Conservation (phyloP, 2,797 vertebrate genomes). For the Myotis pilosus region DNA sequence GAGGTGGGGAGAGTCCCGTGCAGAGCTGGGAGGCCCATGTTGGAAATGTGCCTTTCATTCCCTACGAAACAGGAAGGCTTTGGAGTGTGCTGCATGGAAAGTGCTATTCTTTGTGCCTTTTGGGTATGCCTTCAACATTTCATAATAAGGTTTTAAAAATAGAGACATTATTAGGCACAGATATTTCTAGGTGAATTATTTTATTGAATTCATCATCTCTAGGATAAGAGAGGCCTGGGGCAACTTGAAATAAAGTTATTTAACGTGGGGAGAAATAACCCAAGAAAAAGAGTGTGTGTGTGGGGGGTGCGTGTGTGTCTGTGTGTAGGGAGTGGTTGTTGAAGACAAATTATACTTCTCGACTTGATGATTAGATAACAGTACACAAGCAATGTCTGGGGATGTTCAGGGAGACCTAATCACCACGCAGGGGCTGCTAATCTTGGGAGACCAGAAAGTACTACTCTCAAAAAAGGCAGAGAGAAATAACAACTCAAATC, state of each 20-base stretch:
- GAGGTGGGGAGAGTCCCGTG: rapidly evolving
- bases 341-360: neutral
- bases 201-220: neutral
- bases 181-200: neutral
- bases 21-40: neutral
- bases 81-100: neutral
- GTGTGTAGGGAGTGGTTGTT: neutral
- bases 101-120: neutral
- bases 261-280: neutral
- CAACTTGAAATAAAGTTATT: neutral
- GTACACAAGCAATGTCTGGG: neutral
- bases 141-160: neutral
- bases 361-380: neutral
- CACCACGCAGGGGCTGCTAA: neutral
- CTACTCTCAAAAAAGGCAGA: neutral
- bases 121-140: neutral
- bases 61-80: neutral
- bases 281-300: neutral
- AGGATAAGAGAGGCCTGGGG: neutral
- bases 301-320: neutral
- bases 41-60: neutral
- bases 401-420: neutral
- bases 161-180: neutral
- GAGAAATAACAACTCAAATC: neutral
- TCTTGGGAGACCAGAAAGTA: neutral